These are phyloP conservation scores for Falcaria lacertinaria DNA, from an alignment of 2,888 invertebrate genomes.

Conservation along the genomic window DNA sequence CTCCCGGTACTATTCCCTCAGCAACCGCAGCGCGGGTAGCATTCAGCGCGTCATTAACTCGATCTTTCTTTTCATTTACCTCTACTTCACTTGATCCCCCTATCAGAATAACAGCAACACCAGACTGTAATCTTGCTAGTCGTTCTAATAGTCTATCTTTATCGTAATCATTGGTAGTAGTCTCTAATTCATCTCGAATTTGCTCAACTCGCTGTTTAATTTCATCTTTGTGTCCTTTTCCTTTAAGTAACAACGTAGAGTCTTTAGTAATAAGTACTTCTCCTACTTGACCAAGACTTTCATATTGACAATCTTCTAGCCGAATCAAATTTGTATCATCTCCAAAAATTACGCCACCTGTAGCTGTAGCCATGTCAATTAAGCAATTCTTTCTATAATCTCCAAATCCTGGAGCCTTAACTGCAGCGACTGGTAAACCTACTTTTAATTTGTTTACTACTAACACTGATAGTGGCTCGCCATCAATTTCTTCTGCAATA, in stretches of 20 bases:
- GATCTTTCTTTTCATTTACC: conserved; percentile 97
- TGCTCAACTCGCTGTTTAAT: conserved; percentile 88
- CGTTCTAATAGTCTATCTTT: conserved; percentile 94
- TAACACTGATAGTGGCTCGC: conserved; percentile 93
- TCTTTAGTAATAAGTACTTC: conserved; percentile 96
- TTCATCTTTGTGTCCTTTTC: conserved; percentile 88
- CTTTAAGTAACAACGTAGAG: conserved; percentile 84
- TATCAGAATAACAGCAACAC: conserved; percentile 86
- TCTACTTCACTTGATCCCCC: conserved; percentile 94
- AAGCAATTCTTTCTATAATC: conserved; percentile 94
- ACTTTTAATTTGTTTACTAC: conserved; percentile 93
- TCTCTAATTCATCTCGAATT: conserved; percentile 89
- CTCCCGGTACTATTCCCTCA: conserved; percentile 97
- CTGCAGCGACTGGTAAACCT: conserved; percentile 94
- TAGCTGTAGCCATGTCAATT: conserved; percentile 93
- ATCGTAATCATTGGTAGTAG: conserved; percentile 92
- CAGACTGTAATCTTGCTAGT: conserved; percentile 91
- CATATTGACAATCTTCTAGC: conserved; percentile 89
- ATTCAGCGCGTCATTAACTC: conserved; percentile 96
- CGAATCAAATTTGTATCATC: conserved; percentile 93
- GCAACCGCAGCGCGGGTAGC: conserved; percentile 97
- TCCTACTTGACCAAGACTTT: conserved; percentile 90
- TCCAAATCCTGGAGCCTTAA: conserved; percentile 97
- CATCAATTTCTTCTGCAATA: conserved; percentile 96
- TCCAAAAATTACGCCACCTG: conserved; percentile 95